phyloP scores from a whole-genome alignment of 2,113 vertebrate species.

The Menura novaehollandiae region DNA sequence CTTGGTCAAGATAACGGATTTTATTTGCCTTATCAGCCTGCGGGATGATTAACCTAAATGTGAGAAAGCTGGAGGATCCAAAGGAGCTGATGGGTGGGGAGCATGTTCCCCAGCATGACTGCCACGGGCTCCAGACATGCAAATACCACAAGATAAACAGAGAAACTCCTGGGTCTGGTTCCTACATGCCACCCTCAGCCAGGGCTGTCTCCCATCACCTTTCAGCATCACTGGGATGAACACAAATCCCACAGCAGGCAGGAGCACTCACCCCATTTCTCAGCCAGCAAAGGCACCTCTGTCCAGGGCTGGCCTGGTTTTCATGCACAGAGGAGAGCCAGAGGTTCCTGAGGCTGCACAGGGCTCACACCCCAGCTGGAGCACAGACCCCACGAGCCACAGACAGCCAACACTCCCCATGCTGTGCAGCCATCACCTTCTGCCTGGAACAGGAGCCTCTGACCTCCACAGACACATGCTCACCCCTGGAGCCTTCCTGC shows the following conservation, averaged over 20 bases:
- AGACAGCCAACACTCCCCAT: not conserved
- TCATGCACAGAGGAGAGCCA: not conserved
- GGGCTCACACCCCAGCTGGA: not conserved
- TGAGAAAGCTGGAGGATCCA: slow-evolving; percentile 26
- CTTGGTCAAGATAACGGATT: slow-evolving; percentile 46
- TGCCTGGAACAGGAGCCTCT: not conserved
- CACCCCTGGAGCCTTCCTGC: not conserved
- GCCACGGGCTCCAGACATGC: slow-evolving; percentile 1
- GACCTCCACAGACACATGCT: rapidly evolving
- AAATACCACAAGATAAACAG: not conserved
- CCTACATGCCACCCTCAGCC: not conserved
- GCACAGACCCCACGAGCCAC: not conserved
- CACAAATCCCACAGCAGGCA: rapidly evolving
- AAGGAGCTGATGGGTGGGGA: not conserved
- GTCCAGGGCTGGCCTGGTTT: not conserved
- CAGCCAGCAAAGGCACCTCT: not conserved
- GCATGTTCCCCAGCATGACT: not conserved
- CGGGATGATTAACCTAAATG: slow-evolving; percentile 28
- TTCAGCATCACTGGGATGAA: not conserved
- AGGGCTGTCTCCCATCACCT: not conserved
- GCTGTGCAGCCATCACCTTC: rapidly evolving
- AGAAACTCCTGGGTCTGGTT: not conserved
- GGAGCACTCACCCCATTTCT: rapidly evolving
- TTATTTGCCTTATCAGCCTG: slow-evolving; percentile 57
- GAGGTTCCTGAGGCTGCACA: not conserved